Conservation (phyloP, 2,113 vertebrate species). For the Mormyrus lacerda region DNA sequence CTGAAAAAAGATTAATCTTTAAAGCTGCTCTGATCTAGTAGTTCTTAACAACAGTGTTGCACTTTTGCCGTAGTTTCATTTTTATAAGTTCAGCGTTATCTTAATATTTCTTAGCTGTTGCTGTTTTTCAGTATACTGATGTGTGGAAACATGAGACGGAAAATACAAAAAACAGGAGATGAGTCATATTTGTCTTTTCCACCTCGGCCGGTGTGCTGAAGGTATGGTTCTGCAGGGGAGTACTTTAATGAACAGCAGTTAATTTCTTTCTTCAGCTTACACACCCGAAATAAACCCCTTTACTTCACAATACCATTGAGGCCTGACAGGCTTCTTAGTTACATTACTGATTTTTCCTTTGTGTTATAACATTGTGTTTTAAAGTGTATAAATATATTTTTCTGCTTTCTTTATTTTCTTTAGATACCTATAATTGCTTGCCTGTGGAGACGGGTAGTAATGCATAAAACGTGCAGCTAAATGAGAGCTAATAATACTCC, state of each 20-base stretch:
- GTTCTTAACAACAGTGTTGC: background rate
- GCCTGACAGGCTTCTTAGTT: background rate
- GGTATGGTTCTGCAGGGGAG: background rate
- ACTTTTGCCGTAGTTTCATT: background rate
- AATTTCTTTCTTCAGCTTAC: background rate
- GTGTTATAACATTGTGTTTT: background rate
- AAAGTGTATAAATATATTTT: background rate
- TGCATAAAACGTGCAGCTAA: background rate
- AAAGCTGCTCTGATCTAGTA: background rate
- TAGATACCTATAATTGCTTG: slow-evolving; percentile 1
- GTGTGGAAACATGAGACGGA: background rate
- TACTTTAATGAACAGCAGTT: background rate
- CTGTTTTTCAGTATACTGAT: background rate
- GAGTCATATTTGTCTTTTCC: background rate
- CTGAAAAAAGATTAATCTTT: background rate
- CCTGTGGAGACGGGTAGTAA: background rate
- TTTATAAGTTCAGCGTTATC: background rate
- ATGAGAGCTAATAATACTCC: background rate
- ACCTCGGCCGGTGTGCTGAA: background rate
- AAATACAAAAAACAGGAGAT: background rate
- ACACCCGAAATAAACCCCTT: background rate
- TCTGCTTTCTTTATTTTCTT: background rate
- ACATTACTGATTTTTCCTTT: background rate
- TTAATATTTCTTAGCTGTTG: background rate
- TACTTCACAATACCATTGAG: background rate